A percentile compares a stretch with the other conserved stretches of the same genome.
Conservation (phyloP, 2,797 vertebrate genomes). For the Triplophysa bombifrons region DNA sequence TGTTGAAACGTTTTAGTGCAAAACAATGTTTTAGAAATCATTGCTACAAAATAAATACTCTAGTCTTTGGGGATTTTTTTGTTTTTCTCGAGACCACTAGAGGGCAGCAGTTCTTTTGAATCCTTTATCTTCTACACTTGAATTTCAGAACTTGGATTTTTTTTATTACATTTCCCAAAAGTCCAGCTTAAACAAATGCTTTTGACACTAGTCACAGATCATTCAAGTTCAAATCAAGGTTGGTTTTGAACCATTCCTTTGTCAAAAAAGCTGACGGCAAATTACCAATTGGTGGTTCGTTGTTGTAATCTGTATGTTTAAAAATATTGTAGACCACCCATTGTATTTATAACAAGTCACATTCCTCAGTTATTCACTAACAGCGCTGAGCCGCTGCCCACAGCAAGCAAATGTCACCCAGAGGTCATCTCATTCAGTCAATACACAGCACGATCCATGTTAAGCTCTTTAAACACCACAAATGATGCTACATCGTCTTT, state of each 20-base stretch:
- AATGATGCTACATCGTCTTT: background rate
- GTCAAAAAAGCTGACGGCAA: background rate
- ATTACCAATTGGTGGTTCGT: background rate
- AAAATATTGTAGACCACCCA: constrained; percentile 31
- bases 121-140: too few species aligned
- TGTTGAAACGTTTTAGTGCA: background rate
- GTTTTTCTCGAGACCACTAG: constrained; percentile 37
- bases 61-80: too few species aligned
- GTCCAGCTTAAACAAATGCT: too few species aligned
- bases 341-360: background rate
- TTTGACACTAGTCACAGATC: too few species aligned
- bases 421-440: constrained; percentile 18
- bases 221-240: background rate
- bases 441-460: background rate
- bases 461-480: background rate
- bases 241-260: background rate
- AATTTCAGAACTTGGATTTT: too few species aligned
- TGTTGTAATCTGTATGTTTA: constrained; percentile 14
- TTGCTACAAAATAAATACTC: constrained; percentile 16
- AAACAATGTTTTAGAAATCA: background rate
- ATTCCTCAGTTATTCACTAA: constrained; percentile 26
- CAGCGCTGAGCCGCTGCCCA: constrained; percentile 17
- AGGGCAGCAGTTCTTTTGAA: constrained; percentile 36
- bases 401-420: background rate
- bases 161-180: too few species aligned